Base-by-base conservation (phyloP, 2,113 vertebrate genomes). In the Laticauda colubrina region DNA sequence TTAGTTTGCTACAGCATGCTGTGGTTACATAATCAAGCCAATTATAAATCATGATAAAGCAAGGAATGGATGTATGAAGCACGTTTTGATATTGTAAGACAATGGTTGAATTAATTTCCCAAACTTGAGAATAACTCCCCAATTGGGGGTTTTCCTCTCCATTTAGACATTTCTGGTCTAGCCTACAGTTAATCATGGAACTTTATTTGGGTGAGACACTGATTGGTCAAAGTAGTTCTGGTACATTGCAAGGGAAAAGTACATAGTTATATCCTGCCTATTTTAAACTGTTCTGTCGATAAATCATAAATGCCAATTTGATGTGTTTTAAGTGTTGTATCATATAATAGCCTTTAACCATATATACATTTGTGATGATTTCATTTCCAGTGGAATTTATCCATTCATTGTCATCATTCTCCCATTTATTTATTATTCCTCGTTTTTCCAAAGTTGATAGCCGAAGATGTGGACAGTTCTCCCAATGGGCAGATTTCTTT, bases 401-500 rank as follows among this genome's bases (percentile, higher is more conserved):
- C 6, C 87, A 91, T 89, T 89, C 86, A 89, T 54, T 86, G 5
- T 81, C 92, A 2, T 85, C 93, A 91, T 48, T 0, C 92, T 96
- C 54, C 94, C 93, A 91, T 89, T 29, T 51, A 9, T 59, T 92
- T 90, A 81, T 43, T 14, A 34, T 39, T 90, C n/a, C 95, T 12
- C 95, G 94, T 91, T 93, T 64, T 90, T 91, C 8, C 95, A 90
- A 95, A 99, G 99, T 95, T 99, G 91, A 97, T 98, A 92, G 99
- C 99, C 29, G 99, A 99, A 96, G 99, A 99, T 87, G 69, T 97
- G 89, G 99, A 99, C 95, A 99, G 99, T 94, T 98, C 98, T 87
- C 95, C 98, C 93, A 99, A 99, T 12, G 98, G 98, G 53, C 98
- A 97, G 87, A 97, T 99, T 94, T 97, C 95, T 53, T 99, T 99